Evolutionary conservation across 2,113 vertebrate species (phyloP).

Genomic region (Notarius quadriscutis): DNA sequence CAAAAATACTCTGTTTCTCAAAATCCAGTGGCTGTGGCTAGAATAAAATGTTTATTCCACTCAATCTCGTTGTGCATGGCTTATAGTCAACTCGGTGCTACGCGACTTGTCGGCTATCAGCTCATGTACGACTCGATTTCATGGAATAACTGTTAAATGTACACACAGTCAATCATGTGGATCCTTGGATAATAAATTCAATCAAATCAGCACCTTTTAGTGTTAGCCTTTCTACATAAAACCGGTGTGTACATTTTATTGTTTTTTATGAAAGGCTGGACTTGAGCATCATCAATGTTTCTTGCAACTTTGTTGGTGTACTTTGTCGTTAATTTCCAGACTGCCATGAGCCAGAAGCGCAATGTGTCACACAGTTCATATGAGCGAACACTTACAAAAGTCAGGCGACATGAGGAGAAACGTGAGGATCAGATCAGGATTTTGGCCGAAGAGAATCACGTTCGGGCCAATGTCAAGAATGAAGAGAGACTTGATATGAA

Average conservation of each 20-base stretch:
- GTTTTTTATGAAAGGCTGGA: not conserved
- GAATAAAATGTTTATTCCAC: no score
- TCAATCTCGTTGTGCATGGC: no score
- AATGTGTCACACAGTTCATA: constrained; percentile 53
- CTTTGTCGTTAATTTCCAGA: constrained; percentile 32
- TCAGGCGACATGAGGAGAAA: constrained; percentile 57
- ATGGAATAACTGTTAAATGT: no score
- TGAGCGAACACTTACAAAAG: constrained; percentile 51
- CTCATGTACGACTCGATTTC: no score
- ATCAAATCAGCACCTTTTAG: not conserved
- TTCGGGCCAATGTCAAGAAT: constrained; percentile 59
- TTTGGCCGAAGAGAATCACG: constrained; percentile 57
- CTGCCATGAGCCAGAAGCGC: constrained; percentile 50
- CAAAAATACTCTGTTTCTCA: no score
- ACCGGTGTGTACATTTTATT: not conserved
- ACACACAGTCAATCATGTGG: not conserved
- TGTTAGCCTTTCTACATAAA: no score
- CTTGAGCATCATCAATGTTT: not conserved
- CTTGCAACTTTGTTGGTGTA: not conserved
- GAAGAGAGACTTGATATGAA: constrained; percentile 70
- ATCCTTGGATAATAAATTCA: not conserved
- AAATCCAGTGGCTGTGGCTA: no score
- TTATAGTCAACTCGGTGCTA: no score
- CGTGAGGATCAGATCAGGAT: constrained; percentile 57
- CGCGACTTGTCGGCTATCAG: no score